Conservation (phyloP, 2,113 vertebrate genomes). For the Campylomormyrus tamandua region DNA sequence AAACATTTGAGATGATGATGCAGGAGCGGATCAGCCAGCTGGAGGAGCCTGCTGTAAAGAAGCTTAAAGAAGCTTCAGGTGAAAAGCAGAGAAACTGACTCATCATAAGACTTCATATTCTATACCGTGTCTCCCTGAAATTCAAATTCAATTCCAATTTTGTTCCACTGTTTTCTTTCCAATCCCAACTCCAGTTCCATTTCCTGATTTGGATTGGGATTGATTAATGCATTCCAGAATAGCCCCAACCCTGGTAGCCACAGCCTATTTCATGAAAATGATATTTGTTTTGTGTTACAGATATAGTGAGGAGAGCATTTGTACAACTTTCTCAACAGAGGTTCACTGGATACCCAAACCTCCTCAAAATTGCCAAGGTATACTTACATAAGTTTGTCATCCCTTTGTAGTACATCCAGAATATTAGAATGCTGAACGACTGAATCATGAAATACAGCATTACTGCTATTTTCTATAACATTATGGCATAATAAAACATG, state of each 20-base stretch:
- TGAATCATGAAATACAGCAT: background rate
- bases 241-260: too few species aligned
- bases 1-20: slow-evolving; percentile 69
- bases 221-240: too few species aligned
- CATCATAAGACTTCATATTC: background rate
- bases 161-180: too few species aligned
- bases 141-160: too few species aligned
- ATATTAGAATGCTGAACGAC: background rate
- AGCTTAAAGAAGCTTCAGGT: slow-evolving; percentile 54
- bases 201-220: too few species aligned
- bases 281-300: slow-evolving; percentile 42
- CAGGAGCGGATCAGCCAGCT: slow-evolving; percentile 60
- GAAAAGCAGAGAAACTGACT: background rate
- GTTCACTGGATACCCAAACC: slow-evolving; percentile 57
- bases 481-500: too few species aligned
- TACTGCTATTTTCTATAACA: too few species aligned
- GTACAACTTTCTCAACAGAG: slow-evolving; percentile 40
- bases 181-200: too few species aligned
- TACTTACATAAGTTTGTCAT: background rate
- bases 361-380: slow-evolving; percentile 56
- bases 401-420: background rate
- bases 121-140: background rate
- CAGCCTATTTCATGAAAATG: background rate
- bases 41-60: slow-evolving; percentile 66
- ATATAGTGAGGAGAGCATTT: slow-evolving; percentile 48